phyloP scores from a whole-genome alignment of 2,113 vertebrate species.

The Zeus faber region DNA sequence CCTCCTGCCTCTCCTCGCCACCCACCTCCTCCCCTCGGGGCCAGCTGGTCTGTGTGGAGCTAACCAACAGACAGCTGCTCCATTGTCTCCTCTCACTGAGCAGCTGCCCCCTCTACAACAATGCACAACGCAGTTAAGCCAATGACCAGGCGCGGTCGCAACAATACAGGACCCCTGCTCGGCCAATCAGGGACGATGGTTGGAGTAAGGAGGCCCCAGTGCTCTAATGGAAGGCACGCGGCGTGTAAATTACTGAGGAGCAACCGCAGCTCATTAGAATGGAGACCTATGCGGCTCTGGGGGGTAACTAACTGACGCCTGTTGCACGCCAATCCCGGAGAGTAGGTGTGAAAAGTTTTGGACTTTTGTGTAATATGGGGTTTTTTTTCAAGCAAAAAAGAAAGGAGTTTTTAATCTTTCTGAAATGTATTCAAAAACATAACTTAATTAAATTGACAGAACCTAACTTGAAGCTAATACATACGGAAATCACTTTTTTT shows the following conservation, averaged over 20 bases:
- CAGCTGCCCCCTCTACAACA: conserved; percentile 87
- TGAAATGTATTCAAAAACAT: not conserved
- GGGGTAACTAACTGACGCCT: conserved; percentile 73
- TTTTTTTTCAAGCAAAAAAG: not conserved
- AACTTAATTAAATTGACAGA: conserved; percentile 7
- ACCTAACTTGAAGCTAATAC: too few species aligned
- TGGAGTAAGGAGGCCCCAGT: conserved; percentile 69
- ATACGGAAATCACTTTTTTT: too few species aligned
- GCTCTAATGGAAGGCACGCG: conserved; percentile 93
- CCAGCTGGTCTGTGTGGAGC: conserved; percentile 98
- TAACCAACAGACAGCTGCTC: conserved; percentile 98
- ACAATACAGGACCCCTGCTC: conserved; percentile 87
- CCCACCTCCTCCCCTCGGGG: conserved; percentile 45
- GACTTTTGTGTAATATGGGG: too few species aligned
- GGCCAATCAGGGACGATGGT: conserved; percentile 83
- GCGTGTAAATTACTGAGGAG: conserved; percentile 76
- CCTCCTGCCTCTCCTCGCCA: conserved; percentile 3
- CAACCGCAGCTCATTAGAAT: conserved; percentile 70
- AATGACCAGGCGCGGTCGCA: conserved; percentile 77
- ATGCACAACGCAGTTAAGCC: conserved; percentile 84
- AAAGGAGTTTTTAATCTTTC: not conserved
- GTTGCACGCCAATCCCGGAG: conserved; percentile 66
- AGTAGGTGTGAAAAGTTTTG: conserved; percentile 11
- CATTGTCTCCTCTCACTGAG: conserved; percentile 96
- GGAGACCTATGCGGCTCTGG: conserved; percentile 63